Conservation (phyloP, 1,140 invertebrate species). For the Trypoxylus dichotomus region DNA sequence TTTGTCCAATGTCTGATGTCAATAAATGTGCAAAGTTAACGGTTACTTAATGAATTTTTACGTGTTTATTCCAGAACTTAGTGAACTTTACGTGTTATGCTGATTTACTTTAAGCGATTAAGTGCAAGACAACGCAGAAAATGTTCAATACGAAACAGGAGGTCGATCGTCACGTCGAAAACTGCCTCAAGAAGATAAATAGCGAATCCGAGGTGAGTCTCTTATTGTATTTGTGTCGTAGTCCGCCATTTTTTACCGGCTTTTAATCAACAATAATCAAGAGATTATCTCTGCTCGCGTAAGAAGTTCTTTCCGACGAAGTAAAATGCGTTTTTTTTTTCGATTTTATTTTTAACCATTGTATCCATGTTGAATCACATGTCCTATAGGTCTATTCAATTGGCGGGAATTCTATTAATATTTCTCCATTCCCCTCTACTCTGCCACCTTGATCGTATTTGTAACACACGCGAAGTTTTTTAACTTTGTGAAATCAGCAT, state of each 20-base stretch:
- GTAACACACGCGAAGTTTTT: too few relatives aligned
- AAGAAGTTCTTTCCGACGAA: neutral
- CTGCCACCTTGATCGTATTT: neutral
- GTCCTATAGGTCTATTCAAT: neutral
- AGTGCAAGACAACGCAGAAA: constrained; percentile 32
- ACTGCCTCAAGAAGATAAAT: constrained; percentile 64
- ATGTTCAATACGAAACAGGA: constrained; percentile 71
- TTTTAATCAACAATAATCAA: constrained; percentile 15
- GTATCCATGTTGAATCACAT: constrained; percentile 33
- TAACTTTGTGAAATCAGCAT: neutral
- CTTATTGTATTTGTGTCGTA: constrained; percentile 30
- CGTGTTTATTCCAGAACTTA: neutral
- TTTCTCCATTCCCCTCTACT: neutral
- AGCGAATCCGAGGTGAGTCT: constrained; percentile 67
- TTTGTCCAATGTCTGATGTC: neutral
- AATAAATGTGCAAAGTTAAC: constrained; percentile 13
- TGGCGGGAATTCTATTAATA: constrained; percentile 32
- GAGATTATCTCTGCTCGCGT: neutral
- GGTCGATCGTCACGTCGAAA: constrained; percentile 69
- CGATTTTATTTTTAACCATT: constrained; percentile 28
- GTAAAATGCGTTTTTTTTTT: neutral
- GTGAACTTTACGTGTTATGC: neutral
- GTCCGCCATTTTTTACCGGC: constrained; percentile 33
- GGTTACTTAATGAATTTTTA: neutral
- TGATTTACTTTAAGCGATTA: neutral